phyloP scores from a whole-genome alignment of 2,113 vertebrate species.

The Chroicocephalus ridibundus region DNA sequence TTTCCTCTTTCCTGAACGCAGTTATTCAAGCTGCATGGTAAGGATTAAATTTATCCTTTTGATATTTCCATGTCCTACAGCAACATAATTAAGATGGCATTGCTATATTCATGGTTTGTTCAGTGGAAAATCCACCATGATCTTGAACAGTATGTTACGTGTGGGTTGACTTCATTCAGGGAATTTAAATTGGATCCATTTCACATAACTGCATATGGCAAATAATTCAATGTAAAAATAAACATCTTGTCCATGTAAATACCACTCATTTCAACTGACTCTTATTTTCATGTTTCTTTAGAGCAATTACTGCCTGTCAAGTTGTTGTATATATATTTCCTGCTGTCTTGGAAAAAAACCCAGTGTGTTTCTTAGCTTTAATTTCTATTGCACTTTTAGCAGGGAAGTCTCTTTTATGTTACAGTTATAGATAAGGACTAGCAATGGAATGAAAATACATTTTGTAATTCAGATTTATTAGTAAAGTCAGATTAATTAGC shows the following conservation, averaged over 20 bases:
- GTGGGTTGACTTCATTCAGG: slow-evolving; percentile 34
- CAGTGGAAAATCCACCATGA: slow-evolving; percentile 21
- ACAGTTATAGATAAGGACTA: neutral
- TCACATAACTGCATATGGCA: slow-evolving; percentile 55
- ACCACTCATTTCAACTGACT: slow-evolving; percentile 27
- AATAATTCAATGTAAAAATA: slow-evolving; percentile 56
- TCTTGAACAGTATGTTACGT: slow-evolving; percentile 28
- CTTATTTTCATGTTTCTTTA: slow-evolving; percentile 13
- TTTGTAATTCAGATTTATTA: neutral
- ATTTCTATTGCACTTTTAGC: slow-evolving; percentile 16
- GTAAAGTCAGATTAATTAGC: neutral
- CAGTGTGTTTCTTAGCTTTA: neutral
- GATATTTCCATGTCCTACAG: slow-evolving; percentile 41
- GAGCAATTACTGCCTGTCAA: slow-evolving; percentile 46
- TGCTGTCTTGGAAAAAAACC: neutral
- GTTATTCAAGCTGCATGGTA: neutral
- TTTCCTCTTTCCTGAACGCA: neutral
- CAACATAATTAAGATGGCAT: slow-evolving; percentile 35
- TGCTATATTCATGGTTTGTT: slow-evolving; percentile 15
- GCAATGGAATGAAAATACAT: neutral
- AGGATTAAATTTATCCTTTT: slow-evolving; percentile 50
- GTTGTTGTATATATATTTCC: slow-evolving; percentile 24
- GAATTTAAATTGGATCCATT: slow-evolving; percentile 57
- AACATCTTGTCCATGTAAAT: slow-evolving; percentile 54
- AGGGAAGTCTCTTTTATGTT: neutral